Evolutionary conservation across 37 sponge, comb jelly and placozoan genomes (phyloP).

Genomic region (Axinella damicornis): DNA sequence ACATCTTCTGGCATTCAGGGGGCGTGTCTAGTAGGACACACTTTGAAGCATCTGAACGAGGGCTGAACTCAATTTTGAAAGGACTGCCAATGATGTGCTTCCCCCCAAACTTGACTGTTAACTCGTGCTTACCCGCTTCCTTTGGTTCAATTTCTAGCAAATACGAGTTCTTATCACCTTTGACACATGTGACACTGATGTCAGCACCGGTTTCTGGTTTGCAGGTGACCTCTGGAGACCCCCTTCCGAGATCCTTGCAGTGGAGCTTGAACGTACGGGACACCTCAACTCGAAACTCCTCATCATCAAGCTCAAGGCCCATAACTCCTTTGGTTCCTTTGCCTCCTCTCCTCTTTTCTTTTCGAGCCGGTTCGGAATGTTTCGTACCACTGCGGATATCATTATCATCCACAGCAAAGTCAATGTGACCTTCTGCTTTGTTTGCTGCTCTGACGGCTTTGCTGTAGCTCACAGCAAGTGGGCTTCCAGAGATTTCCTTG

Average conservation of each 20-base stretch:
- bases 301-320: constrained; percentile 62
- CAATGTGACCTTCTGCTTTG: constrained; percentile 7
- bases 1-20: constrained; percentile 15
- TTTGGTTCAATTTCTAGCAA: constrained; percentile 60
- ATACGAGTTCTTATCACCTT: constrained; percentile 28
- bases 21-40: constrained; percentile 53
- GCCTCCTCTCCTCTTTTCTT: constrained; percentile 10
- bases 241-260: constrained; percentile 72
- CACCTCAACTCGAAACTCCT: constrained; percentile 60
- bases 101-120: constrained; percentile 57
- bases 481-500: constrained; percentile 46
- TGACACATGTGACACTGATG: constrained; percentile 15
- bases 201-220: constrained; percentile 50
- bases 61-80: constrained; percentile 43
- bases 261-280: constrained; percentile 71
- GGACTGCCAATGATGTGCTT: constrained; percentile 86
- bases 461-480: constrained; percentile 28
- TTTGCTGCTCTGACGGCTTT: background rate
- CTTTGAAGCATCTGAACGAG: constrained; percentile 69
- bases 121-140: constrained; percentile 43
- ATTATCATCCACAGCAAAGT: background rate
- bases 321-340: constrained; percentile 14
- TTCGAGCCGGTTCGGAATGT: constrained; percentile 67
- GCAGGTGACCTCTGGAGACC: constrained; percentile 21
- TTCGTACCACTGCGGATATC: too few species aligned